These are phyloP conservation scores for Rattus rattus DNA, from an alignment of 2,113 vertebrate genomes.

Conservation along the genomic window DNA sequence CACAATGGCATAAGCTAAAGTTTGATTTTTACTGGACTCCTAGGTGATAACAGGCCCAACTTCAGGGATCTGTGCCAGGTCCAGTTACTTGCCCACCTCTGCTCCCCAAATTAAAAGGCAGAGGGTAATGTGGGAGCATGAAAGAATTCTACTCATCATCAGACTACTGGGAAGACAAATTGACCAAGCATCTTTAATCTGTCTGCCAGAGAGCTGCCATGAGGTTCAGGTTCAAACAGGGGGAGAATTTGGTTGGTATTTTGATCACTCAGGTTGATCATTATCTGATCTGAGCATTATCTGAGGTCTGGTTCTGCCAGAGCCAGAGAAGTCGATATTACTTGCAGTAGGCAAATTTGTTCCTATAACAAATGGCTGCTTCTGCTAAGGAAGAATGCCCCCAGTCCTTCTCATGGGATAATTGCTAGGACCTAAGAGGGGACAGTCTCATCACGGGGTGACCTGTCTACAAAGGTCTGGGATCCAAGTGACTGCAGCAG, in stretches of 20 bases:
- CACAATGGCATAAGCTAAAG: not conserved
- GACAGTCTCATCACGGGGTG: not conserved
- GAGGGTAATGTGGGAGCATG: not conserved
- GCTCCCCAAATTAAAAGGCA: not conserved
- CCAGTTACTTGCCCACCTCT: not conserved
- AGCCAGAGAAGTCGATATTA: not conserved
- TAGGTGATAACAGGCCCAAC: not conserved
- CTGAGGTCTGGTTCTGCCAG: not conserved
- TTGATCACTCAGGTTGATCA: not conserved
- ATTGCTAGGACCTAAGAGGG: not conserved
- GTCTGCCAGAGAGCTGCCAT: not conserved
- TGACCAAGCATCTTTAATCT: not conserved
- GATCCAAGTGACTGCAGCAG: not conserved
- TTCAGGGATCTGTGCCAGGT: not conserved
- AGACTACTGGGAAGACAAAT: not conserved
- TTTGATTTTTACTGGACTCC: not conserved
- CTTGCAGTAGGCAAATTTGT: not conserved
- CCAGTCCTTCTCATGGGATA: not conserved
- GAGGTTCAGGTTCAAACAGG: not conserved
- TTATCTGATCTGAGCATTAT: not conserved
- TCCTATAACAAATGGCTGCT: not conserved
- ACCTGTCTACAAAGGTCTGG: not conserved
- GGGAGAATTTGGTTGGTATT: too few relatives aligned
- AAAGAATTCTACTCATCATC: not conserved
- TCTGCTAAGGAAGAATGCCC: not conserved